These are phyloP conservation scores for Peromyscus aztecus DNA, from an alignment of 2,797 vertebrate species.

Conservation along the genomic window DNA sequence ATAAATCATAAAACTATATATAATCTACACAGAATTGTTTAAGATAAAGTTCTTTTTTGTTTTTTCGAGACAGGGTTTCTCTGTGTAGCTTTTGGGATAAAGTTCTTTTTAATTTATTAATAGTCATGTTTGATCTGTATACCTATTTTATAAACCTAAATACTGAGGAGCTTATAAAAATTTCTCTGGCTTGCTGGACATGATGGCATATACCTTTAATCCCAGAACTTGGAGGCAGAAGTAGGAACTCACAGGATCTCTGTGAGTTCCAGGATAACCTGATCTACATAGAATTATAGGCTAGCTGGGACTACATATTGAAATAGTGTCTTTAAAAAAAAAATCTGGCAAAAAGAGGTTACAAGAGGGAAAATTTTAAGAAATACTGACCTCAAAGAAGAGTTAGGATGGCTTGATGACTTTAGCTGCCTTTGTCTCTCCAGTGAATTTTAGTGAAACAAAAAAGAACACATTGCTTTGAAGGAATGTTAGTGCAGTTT, in stretches of 20 bases:
- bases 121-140: neutral
- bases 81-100: no score
- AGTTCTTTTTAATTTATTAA: neutral
- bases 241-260: neutral
- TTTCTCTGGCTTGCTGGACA: neutral
- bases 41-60: neutral
- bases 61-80: no score
- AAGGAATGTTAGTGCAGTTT: neutral
- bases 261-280: neutral
- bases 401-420: neutral
- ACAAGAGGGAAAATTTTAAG: neutral
- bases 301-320: neutral
- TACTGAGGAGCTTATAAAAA: neutral
- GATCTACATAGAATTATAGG: neutral
- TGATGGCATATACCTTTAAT: neutral
- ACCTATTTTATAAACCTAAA: neutral
- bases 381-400: neutral
- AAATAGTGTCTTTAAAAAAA: neutral
- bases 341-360: neutral
- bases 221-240: neutral
- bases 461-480: neutral
- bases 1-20: neutral
- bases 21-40: neutral
- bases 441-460: neutral
- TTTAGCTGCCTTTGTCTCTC: neutral